These are phyloP conservation scores for Colistium nudipinnis DNA, from an alignment of 2,113 vertebrate genomes.

Conservation along the genomic window DNA sequence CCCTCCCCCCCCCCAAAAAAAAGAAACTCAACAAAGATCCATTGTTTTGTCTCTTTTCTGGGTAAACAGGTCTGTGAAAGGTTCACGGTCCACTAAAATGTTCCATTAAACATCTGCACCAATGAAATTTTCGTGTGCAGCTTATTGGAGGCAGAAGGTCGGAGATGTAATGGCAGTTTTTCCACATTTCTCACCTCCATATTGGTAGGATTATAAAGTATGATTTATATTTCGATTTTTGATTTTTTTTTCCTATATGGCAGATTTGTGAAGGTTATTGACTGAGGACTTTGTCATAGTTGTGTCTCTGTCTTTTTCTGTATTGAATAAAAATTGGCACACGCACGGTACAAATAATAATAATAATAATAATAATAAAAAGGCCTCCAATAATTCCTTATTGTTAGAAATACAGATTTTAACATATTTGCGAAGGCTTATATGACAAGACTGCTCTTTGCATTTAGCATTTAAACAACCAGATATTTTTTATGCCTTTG, in stretches of 20 bases:
- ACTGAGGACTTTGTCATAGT: too few species aligned
- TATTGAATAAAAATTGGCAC: too few species aligned
- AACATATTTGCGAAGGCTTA: too few species aligned
- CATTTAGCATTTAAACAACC: not conserved
- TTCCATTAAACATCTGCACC: conserved; percentile 33
- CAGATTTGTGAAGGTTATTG: too few species aligned
- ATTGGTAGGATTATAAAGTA: not conserved
- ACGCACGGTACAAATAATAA: too few species aligned
- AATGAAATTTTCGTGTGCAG: conserved; percentile 29
- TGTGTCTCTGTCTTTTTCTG: too few species aligned
- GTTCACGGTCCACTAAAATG: not conserved
- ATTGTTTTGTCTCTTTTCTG: conserved; percentile 2
- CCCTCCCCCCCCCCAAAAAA: too few species aligned
- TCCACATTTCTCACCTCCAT: conserved; percentile 23
- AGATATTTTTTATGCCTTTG: not conserved
- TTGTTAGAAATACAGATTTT: too few species aligned
- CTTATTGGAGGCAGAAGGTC: conserved; percentile 25
- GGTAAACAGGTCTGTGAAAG: conserved; percentile 5
- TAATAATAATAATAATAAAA: too few species aligned
- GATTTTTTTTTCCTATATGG: not conserved
- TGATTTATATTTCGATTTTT: conserved; percentile 7
- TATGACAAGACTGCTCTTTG: too few species aligned
- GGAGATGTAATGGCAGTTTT: conserved; percentile 26
- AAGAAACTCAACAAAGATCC: not conserved
- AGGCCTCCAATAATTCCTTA: too few species aligned